Evolutionary conservation across 2,113 vertebrate species (phyloP), one percentile per base, ranked within the genome.

Genomic region (Bagarius yarrelli): DNA sequence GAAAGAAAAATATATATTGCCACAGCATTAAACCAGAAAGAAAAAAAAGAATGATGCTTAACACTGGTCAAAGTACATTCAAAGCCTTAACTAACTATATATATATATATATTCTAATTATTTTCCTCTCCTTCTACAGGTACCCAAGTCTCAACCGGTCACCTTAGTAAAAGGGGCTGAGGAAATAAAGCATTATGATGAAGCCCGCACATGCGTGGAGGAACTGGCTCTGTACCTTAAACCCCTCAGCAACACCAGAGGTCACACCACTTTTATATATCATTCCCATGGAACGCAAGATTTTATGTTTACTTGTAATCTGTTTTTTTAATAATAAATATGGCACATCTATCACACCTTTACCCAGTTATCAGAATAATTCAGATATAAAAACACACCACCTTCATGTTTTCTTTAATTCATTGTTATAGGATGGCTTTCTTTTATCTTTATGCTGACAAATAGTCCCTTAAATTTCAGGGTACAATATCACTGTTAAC

Each of bases 171-270:
- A 95, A 87, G 96, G 95, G 87, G 93, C 94, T 84, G 97, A 99
- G 90, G 96, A 99, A 80, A 94, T 95, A 75, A 95, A 97, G 89
- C 96, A 99, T 94, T 99, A 99, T 91, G 98, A 98, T 81, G 96
- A 98, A 88, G 96, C 96, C 80, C 94, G 95, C 87, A 96, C 96
- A 87, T 99, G 98, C 89, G 97, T 99, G 88, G 98, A 98, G 91
- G 98, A 99, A 86, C 87, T 99, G 91, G 98, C 97, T 13, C 93
- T 98, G 86, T 99, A 99, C 91, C 96, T 99, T 89, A 98, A 98
- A 93, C 97, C 98, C 84, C 96, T 99, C 88, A 98, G 98, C 92
- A 98, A 95, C 72, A 96, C 95, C 1, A 91, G 97, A 95, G 96
- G 98, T 98, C 40, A 63, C 44, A 63, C 11, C 74, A 40, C 50